Evolutionary conservation across 1,140 invertebrate genomes (phyloP).

Genomic region (Phocides pigmalion): DNA sequence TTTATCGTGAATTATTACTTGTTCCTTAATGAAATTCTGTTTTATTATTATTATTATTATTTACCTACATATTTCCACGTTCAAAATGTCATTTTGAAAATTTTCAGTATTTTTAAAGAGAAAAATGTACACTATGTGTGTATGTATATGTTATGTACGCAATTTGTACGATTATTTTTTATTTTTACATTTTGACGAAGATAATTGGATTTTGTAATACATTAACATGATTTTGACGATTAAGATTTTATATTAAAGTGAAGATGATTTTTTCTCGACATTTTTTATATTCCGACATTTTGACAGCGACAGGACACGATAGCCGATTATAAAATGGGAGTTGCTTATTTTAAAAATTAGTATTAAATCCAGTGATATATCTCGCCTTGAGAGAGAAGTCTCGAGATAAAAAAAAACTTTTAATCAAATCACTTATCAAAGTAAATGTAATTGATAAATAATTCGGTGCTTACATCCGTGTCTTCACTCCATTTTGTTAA

Average conservation of each 20-base stretch:
- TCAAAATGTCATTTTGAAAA: slow-evolving; percentile 1
- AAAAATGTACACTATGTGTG: not conserved
- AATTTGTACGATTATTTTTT: slow-evolving; percentile 5
- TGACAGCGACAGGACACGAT: slow-evolving; percentile 17
- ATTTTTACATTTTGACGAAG: slow-evolving; percentile 24
- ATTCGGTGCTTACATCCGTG: slow-evolving; percentile 8
- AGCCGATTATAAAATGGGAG: not conserved
- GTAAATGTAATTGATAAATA: slow-evolving; percentile 5
- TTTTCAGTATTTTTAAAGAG: not conserved
- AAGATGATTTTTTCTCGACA: not conserved
- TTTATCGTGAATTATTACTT: too few relatives aligned
- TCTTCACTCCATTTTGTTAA: not conserved
- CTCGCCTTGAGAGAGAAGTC: too few relatives aligned
- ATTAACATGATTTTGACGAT: too few relatives aligned
- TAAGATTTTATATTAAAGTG: too few relatives aligned
- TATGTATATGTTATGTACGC: slow-evolving; percentile 2
- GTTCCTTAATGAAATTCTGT: too few relatives aligned
- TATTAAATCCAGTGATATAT: slow-evolving; percentile 3
- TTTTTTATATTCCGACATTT: not conserved
- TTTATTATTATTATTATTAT: too few relatives aligned
- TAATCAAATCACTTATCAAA: not conserved
- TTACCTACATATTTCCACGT: not conserved
- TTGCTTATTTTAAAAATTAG: not conserved
- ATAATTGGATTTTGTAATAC: slow-evolving; percentile 2
- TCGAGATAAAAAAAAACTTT: too few relatives aligned